Evolutionary conservation across 2,888 invertebrate genomes (phyloP).

Genomic region (Athetis lepigone): DNA sequence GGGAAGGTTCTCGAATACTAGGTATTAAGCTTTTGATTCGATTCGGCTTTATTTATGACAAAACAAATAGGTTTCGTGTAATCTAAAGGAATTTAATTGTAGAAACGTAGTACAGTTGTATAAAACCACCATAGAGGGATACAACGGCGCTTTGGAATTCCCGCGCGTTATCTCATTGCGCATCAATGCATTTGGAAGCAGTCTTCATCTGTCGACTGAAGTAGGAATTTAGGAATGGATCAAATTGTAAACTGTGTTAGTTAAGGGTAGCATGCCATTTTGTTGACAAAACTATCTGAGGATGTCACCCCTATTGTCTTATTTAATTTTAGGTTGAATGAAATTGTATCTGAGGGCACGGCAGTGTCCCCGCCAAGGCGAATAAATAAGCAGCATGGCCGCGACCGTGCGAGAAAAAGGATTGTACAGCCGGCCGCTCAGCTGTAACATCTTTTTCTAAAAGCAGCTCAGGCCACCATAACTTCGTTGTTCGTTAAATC

Average conservation of each 20-base stretch:
- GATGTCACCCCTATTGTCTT: neutral
- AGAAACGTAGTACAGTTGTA: neutral
- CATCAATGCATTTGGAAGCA: constrained; percentile 38
- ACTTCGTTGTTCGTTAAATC: no score
- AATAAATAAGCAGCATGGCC: no score
- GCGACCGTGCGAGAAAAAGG: no score
- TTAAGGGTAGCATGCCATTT: neutral
- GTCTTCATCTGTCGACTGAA: constrained; percentile 7
- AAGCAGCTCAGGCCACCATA: no score
- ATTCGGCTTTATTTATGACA: constrained; percentile 6
- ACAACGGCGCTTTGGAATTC: constrained; percentile 45
- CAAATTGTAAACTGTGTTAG: constrained; percentile 14
- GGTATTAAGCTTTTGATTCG: constrained; percentile 2
- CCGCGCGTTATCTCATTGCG: constrained; percentile 46
- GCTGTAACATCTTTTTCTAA: no score
- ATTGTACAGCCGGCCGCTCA: no score
- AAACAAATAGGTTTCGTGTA: constrained; percentile 34
- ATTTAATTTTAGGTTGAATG: no score
- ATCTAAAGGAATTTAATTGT: constrained; percentile 40
- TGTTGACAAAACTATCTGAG: neutral
- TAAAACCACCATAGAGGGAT: constrained; percentile 25
- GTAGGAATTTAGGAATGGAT: constrained; percentile 26
- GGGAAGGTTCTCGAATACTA: neutral
- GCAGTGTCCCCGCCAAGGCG: no score
- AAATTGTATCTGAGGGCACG: no score